Base-by-base conservation (phyloP, 2,113 vertebrate species). In the Pteronura brasiliensis region DNA sequence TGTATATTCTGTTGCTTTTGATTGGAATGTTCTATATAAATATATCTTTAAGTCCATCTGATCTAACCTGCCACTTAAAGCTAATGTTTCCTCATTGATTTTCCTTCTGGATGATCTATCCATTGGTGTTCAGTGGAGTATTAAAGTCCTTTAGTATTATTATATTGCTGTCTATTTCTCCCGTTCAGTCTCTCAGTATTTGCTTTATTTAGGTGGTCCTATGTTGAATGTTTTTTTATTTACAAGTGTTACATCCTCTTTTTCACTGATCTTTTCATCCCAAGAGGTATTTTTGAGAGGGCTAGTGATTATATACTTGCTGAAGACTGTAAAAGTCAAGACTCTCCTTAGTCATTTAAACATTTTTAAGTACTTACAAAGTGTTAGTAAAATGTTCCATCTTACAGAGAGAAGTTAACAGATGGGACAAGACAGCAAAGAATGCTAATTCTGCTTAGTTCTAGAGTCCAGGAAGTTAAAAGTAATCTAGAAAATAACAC, bases 391-490 rank as follows among this genome's bases (percentile, higher is more conserved):
- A 90, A 69, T 80, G 49, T 92, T 55, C 36, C 27, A 36, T 89
- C 55, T 90, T 88, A 52, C 23, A 95, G 15, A 92, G 34, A 82
- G 88, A 82, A 72, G 44, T 80, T 63, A 61, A 57, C 14, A 87
- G 18, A 17, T 87, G 7, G 44, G 49, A 27, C 31, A 86, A 80
- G 42, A 11, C 20, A 84, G 83, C 29, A 67, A 79, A 90, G 52
- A 72, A 88, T 65, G 49, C 39, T 84, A 69, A 81, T 86, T 92
- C 74, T 94, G 83, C 57, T 86, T 95, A 74, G 31, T 88, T 96
- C 59, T 65, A 89, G 34, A 95, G 72, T 92, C 80, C 39, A 88
- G 74, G 20, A 86, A 92, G 49, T 97, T 90, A 84, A 95, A 93
- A 72, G 23, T 72, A 77, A 86, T 82, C 79, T 82, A 86, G 42